phyloP scores from a whole-genome alignment of 2,797 vertebrate species.

The Pempheris klunzingeri region DNA sequence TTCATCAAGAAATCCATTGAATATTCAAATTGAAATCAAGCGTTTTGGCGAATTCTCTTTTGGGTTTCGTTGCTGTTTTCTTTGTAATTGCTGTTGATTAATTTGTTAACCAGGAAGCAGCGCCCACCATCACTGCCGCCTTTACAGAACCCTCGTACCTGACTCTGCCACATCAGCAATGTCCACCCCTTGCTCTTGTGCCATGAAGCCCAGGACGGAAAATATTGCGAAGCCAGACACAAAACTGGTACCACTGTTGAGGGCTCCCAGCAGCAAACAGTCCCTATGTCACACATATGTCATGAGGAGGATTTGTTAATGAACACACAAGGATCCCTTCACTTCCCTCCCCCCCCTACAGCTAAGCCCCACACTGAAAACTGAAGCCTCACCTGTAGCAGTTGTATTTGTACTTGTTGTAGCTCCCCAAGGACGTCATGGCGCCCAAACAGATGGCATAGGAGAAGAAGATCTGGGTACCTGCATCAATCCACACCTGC shows the following conservation, averaged over 20 bases:
- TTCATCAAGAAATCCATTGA: slow-evolving; percentile 49
- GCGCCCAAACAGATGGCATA: slow-evolving; percentile 99
- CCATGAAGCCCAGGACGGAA: slow-evolving; percentile 99
- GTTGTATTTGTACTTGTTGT: slow-evolving; percentile 99
- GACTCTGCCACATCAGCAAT: slow-evolving; percentile 99
- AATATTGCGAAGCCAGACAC: slow-evolving; percentile 99
- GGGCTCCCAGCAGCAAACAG: slow-evolving; percentile 99
- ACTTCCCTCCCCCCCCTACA: slow-evolving; percentile 73
- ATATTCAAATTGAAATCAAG: slow-evolving; percentile 46
- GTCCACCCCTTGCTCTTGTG: slow-evolving; percentile 99
- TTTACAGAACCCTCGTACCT: slow-evolving; percentile 94
- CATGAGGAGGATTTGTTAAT: slow-evolving; percentile 99
- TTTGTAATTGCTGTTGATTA: slow-evolving; percentile 70
- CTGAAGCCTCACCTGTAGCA: slow-evolving; percentile 96
- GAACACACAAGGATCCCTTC: slow-evolving; percentile 90
- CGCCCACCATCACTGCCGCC: slow-evolving; percentile 97
- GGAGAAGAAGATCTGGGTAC: slow-evolving; percentile 99
- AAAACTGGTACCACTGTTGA: slow-evolving; percentile 99
- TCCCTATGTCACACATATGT: slow-evolving; percentile 99
- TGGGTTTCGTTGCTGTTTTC: slow-evolving; percentile 73
- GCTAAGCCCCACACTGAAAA: slow-evolving; percentile 79
- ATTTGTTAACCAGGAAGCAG: slow-evolving; percentile 90
- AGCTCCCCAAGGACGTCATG: slow-evolving; percentile 99
- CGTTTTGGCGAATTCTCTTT: slow-evolving; percentile 47
- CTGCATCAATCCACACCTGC: slow-evolving; percentile 99